phyloP scores from a whole-genome alignment of 2,797 vertebrate species.

The Diplodus sargus region DNA sequence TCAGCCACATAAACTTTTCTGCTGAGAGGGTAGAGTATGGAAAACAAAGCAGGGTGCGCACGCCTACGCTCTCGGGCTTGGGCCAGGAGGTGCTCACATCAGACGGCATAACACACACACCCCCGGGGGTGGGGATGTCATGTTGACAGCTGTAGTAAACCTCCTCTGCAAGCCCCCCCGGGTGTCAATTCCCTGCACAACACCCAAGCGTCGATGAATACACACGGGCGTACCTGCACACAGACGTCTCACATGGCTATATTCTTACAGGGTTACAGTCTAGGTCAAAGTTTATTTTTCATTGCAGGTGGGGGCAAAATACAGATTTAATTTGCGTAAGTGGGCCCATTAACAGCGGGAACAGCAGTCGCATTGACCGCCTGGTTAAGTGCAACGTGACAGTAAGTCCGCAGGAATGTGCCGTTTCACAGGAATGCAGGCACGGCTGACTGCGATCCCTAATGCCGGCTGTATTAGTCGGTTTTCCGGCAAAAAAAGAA shows the following conservation, averaged over 20 bases:
- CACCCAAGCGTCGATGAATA: not conserved
- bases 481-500: conserved; percentile 25
- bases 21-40: not conserved
- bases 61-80: not conserved
- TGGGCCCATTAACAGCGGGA: conserved; percentile 27
- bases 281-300: conserved; percentile 14
- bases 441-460: conserved; percentile 17
- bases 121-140: conserved; percentile 12
- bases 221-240: not conserved
- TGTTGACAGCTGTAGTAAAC: conserved; percentile 31
- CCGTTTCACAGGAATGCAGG: conserved; percentile 58
- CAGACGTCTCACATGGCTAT: not conserved
- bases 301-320: not conserved
- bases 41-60: conserved; percentile 22
- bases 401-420: conserved; percentile 72
- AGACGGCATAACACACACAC: conserved; percentile 18
- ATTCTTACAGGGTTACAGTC: not conserved
- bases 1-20: conserved; percentile 11
- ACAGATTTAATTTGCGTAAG: conserved; percentile 33
- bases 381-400: conserved; percentile 59
- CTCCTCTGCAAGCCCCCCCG: conserved; percentile 6
- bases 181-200: conserved; percentile 17
- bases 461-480: conserved; percentile 39
- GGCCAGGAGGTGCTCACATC: conserved; percentile 6
- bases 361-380: conserved; percentile 54